These are phyloP conservation scores for Zhuqinia jingwanae DNA, from an alignment of 2,888 invertebrate genomes.

Conservation along the genomic window DNA sequence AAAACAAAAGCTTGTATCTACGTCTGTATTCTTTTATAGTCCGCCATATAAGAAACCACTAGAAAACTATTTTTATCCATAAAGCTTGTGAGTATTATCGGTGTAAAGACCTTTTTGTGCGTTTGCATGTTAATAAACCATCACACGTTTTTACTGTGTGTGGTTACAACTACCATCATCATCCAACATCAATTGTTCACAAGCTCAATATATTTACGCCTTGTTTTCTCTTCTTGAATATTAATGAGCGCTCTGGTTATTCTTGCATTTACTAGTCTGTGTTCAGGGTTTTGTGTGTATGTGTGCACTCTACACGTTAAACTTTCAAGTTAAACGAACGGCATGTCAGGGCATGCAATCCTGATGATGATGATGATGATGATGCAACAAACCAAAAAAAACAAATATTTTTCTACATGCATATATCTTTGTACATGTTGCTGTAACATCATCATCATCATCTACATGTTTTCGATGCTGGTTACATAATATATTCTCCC, in stretches of 20 bases:
- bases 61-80: too few species aligned
- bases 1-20: too few species aligned
- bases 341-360: background rate
- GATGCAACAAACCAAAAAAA: background rate
- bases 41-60: background rate
- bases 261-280: too few species aligned
- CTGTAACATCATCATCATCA: background rate
- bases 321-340: background rate
- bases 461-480: constrained; percentile 1
- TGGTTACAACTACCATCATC: background rate
- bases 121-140: constrained; percentile 65
- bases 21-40: too few species aligned
- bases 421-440: background rate
- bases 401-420: background rate
- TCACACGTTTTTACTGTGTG: constrained; percentile 43
- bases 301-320: too few species aligned
- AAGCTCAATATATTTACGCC: constrained; percentile 60
- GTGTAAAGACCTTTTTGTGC: constrained; percentile 1
- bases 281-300: background rate
- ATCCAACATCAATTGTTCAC: constrained; percentile 57
- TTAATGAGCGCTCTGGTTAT: constrained; percentile 38
- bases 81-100: too few species aligned
- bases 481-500: background rate
- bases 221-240: constrained; percentile 61
- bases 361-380: background rate